Percentiles rank a stretch among this genome's conserved stretches.
Evolutionary conservation across 2,797 vertebrate species (phyloP).

Genomic region (Fringilla coelebs): DNA sequence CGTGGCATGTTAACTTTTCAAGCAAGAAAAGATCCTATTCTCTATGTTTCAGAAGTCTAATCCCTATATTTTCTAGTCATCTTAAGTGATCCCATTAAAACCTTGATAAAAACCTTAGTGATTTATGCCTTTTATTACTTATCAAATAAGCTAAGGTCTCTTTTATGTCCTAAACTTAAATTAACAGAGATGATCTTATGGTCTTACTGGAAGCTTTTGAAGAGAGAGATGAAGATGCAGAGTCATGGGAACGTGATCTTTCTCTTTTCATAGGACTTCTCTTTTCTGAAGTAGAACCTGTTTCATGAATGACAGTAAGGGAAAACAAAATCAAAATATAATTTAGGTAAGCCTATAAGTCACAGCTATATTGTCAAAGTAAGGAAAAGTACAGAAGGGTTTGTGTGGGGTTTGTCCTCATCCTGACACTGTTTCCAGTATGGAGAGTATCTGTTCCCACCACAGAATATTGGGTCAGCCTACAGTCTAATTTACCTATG

Average conservation of each 20-base stretch:
- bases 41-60: neutral
- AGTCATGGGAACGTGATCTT: conserved; percentile 71
- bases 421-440: neutral
- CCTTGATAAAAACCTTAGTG: neutral
- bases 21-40: neutral
- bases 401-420: neutral
- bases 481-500: neutral
- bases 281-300: conserved; percentile 72
- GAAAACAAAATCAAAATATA: neutral
- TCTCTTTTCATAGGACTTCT: conserved; percentile 75
- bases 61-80: neutral
- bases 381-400: neutral
- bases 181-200: neutral
- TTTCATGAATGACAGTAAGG: neutral
- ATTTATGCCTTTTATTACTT: neutral
- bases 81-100: neutral
- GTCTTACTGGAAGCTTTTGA: conserved; percentile 77
- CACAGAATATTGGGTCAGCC: neutral
- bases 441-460: neutral
- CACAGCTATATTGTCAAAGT: neutral
- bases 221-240: conserved; percentile 72
- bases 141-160: neutral
- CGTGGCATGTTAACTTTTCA: neutral
- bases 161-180: neutral
- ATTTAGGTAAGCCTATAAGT: neutral